Percentiles rank a stretch among this genome's conserved stretches.
phyloP scores from a whole-genome alignment of 2,113 vertebrate genomes.

The Dromiciops gliroides region DNA sequence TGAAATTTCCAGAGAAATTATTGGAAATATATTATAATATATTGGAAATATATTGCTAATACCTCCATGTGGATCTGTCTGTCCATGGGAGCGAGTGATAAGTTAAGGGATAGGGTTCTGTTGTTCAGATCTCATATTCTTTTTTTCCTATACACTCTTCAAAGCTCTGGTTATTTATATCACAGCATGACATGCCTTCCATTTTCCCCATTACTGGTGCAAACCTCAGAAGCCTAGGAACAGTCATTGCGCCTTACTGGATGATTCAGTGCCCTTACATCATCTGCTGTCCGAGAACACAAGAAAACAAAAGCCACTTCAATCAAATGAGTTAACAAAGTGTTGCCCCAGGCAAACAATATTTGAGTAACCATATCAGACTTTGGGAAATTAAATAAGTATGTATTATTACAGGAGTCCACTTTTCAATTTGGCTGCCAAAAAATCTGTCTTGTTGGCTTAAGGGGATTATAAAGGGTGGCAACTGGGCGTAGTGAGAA shows the following conservation, averaged over 20 bases:
- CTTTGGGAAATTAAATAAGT: constrained; percentile 2
- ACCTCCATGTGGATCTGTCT: not conserved
- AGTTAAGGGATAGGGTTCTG: not conserved
- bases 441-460: not conserved
- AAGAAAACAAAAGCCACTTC: not conserved
- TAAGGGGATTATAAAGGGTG: not conserved
- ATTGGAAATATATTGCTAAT: not conserved
- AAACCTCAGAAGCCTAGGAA: not conserved
- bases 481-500: not conserved
- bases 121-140: not conserved
- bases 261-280: constrained; percentile 8
- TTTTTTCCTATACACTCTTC: not conserved
- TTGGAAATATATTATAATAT: not conserved
- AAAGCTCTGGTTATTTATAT: not conserved
- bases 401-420: not conserved
- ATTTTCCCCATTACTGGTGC: constrained; percentile 2
- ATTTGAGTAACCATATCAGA: constrained; percentile 6
- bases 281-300: not conserved
- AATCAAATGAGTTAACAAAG: not conserved
- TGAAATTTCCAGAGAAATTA: not conserved
- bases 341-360: not conserved
- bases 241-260: not conserved
- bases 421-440: not conserved
- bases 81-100: not conserved
- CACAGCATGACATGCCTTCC: not conserved